Evolutionary conservation across 2,113 vertebrate species (phyloP), one percentile per base, ranked within the genome.

Genomic region (Hippoglossus stenolepis): DNA sequence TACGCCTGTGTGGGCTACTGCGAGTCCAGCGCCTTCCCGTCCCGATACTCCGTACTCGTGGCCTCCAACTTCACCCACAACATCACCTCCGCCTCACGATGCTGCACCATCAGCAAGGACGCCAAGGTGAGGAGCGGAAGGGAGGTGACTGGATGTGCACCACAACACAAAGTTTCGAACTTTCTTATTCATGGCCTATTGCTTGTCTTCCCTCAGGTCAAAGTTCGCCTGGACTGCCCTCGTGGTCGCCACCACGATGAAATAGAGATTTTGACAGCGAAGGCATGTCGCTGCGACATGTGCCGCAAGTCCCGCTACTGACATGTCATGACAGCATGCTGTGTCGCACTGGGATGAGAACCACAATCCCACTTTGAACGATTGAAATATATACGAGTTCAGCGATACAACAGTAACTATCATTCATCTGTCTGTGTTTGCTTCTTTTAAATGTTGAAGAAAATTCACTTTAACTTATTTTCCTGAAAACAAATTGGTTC

Each of bases 1-100:
- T 91, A 96, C 53, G 96, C 96, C 58, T 98, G 96, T 8, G 96
- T 97, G 76, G 97, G 96, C 63, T 94, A 96, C 92, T 98, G 97
- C 0, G 96, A 98, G 82, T 98, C 96, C 68, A 96, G 96, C 0
- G 96, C 96, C 61, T 98, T 97, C 80, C 96, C 97, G 0, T 97
- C 96, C 45, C 92, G 95, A 23, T 95, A 95, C 90, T 96, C 96
- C 0, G 96, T 98, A 51, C 93, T 96, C 84, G 89, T 93, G 86
- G 96, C 96, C 49, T 97, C 96, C 63, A 93, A 94, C 88, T 97
- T 95, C 85, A 94, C 93, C 26, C 97, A 95, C 91, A 97, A 96
- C 81, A 92, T 97, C 93, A 97, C 96, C 20, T 97, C 96, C 0
- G 86, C 95, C 2, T 96, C 96, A 0, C 93, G 93, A 35, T 98